Evolutionary conservation across 2,113 vertebrate genomes (phyloP), one percentile per base, ranked within the genome.

Genomic region (Motacilla alba): DNA sequence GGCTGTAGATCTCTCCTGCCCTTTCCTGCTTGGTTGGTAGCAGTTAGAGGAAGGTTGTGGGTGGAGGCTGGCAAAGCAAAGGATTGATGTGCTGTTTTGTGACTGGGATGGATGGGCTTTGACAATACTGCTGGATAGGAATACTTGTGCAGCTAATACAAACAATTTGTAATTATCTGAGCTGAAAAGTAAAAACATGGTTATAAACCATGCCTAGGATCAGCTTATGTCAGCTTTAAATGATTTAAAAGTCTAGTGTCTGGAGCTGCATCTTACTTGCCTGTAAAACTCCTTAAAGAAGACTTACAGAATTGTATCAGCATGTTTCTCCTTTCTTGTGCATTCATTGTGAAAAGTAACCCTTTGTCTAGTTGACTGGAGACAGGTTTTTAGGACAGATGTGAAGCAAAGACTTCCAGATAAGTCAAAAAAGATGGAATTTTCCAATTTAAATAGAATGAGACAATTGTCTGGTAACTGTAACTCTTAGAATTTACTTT

Each of bases 241-340:
- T 95, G 76, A 97, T 95, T 97, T 95, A 96, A 44, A 97, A 96
- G 73, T 88, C 81, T 96, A 44, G 41, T 93, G 87, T 95, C 88
- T 97, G 64, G 52, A 84, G 82, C 87, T 72, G 66, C 63, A 90
- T 91, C 60, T 85, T 75, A 37, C 82, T 89, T 83, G 88, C 87
- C 90, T 94, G 67, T 68, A 82, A 85, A 94, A 93, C 53, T 78
- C 72, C 91, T 83, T 81, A 80, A 92, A 86, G 89, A 83, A 52
- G 82, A 70, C 66, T 84, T 83, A 72, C 22, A 21, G 79, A 94
- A 27, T 15, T 16, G 4, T 37, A 33, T 76, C 69, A 79, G 75
- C 73, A 74, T 58, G 66, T 14, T 43, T 90, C 82, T 94, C 13
- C 23, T 46, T 81, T 35, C 62, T 46, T 37, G 23, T 50, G 46